Base-by-base conservation (phyloP, 1,140 invertebrate genomes). In the Cyphomyrmex costatus region DNA sequence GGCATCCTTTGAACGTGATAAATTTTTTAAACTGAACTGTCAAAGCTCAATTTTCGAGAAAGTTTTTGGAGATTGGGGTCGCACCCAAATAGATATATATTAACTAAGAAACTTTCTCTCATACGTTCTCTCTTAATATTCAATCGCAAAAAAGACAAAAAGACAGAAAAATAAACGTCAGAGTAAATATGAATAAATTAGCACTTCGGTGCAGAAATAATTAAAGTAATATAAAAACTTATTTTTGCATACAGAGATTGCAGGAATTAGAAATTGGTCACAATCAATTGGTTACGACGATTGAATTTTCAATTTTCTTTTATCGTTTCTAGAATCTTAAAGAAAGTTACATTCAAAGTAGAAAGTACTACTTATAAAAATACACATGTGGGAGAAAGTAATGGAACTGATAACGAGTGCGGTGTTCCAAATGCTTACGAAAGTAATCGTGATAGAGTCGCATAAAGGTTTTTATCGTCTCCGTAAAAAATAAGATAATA, bases 321-420 rank as follows among this genome's bases (percentile, higher is more conserved):
- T 66, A 21, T 21, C 10, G 10, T 60, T 24, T 49, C 36, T 77
- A 21, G 27, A 53, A 66, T 30, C 33, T 21, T 56, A 77, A n/a
- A 60, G 36, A 77, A 61, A 42, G n/a, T n/a, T 21, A 16, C 6
- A 7, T 3, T 36, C 51, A 58, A 24, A 27, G 12, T 60, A 76
- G 53, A 76, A 76, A 60, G 73, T 27, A 42, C 24, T 4, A 27
- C 30, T 27, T 21, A 63, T 77, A 27, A 63, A 63, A 61, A 27
- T 27, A 27, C 53, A 27, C 7, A 24, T 1, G n/a, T 58, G 33
- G 30, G 16, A 46, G 27, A 68, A 79, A 66, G 42, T 79, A 36
- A 79, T 33, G 19, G n/a, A 42, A 76, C 27, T 76, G 53, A 58
- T 42, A 76, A 60, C 42, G 19, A 79, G 46, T 46, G 24, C 24